These are phyloP conservation scores for Ophonus ardosiacus DNA, from an alignment of 2,888 invertebrate genomes.

Conservation along the genomic window DNA sequence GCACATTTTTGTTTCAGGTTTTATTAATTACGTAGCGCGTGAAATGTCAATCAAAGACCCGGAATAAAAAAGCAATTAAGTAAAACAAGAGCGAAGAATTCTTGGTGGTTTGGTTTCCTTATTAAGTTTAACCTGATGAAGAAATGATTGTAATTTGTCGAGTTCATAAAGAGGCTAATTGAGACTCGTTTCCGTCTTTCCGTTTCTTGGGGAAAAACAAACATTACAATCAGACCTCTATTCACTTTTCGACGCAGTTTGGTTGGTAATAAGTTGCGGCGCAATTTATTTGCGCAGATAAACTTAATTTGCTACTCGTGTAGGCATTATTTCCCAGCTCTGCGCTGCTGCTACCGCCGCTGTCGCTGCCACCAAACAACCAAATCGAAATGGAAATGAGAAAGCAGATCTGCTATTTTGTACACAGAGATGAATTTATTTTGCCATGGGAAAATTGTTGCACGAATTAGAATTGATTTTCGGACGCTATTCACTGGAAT, in stretches of 20 bases:
- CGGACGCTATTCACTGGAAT: background rate
- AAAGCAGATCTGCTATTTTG: constrained; percentile 21
- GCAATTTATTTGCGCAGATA: constrained; percentile 44
- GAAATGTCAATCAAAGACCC: constrained; percentile 46
- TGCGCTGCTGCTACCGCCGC: background rate
- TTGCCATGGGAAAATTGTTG: constrained; percentile 3
- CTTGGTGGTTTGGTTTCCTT: constrained; percentile 32
- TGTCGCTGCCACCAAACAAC: constrained; percentile 13
- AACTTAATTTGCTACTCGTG: constrained; percentile 43
- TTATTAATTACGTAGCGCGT: constrained; percentile 46
- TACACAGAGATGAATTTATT: background rate
- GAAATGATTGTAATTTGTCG: constrained; percentile 55
- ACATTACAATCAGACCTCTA: constrained; percentile 50
- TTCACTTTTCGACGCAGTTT: constrained; percentile 44
- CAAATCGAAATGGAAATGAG: constrained; percentile 33
- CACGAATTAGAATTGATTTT: constrained; percentile 7
- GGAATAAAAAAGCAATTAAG: constrained; percentile 50
- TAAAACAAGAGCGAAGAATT: constrained; percentile 26
- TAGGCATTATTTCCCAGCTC: constrained; percentile 26
- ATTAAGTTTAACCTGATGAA: constrained; percentile 39
- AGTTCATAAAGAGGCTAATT: constrained; percentile 54
- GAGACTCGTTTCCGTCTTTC: constrained; percentile 33
- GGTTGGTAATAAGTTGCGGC: constrained; percentile 37
- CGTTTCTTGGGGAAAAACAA: constrained; percentile 42
- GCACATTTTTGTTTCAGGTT: constrained; percentile 47